Evolutionary conservation across 37 sponge, comb jelly and placozoan genomes (phyloP), one percentile per base, ranked within the genome.

Genomic region (Theonella swinhoei): DNA sequence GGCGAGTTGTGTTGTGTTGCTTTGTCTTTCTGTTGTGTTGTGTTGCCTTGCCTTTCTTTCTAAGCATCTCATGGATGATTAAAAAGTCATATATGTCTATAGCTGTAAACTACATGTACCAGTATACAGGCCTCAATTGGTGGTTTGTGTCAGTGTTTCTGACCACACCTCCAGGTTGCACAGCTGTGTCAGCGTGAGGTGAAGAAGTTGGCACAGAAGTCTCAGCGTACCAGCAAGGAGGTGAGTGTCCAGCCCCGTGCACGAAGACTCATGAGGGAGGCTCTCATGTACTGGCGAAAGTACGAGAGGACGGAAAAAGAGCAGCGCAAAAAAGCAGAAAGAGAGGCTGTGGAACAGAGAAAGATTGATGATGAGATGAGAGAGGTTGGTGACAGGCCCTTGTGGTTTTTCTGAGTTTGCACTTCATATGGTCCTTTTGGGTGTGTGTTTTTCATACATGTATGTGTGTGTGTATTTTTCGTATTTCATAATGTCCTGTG

Each of bases 241-340:
- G 71, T 43, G 31, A 68, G 77, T 76, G 74, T 88, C 4, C 88
- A 87, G 76, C 88, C 92, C 4, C 42, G 95, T 33, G 95, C 93
- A 29, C 64, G 87, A 22, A 67, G 93, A 35, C 74, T 97, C 62
- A 87, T 89, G 77, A 89, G 74, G 54, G 97, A 97, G 80, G 95
- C 95, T 5, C 82, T 95, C 54, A 75, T 82, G 60, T 97, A 88
- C 88, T 97, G 97, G 97, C 39, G 76, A 65, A 91, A 73, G 75
- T 95, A 92, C 41, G 97, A 97, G 88, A 89, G 77, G 75, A 91
- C 94, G 31, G 97, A 97, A 81, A 81, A 89, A 54, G 97, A 97
- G 73, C 92, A 89, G 70, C 70, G 97, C 67, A 85, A 79, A 75
- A 80, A 78, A 58, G 97, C 97, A 28, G 97, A 97, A 84, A 94